Percentiles rank a stretch among this genome's conserved stretches.
phyloP scores from a whole-genome alignment of 2,888 invertebrate genomes.

The Rambutsinella grinnellia region DNA sequence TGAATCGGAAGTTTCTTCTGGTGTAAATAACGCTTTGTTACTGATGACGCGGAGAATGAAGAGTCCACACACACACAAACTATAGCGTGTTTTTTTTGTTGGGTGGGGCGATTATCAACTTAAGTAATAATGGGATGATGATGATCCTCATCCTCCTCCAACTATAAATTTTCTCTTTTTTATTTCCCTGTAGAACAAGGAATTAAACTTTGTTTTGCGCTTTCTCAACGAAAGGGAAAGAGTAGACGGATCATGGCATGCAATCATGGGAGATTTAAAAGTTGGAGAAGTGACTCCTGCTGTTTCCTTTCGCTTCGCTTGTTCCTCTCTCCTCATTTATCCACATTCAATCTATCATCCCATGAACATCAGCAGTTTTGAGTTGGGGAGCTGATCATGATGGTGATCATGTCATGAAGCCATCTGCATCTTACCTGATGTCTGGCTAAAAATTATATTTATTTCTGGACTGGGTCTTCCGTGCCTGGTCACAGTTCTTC shows the following conservation, averaged over 20 bases:
- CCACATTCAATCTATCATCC: neutral
- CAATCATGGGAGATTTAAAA: neutral
- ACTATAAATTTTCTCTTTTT: neutral
- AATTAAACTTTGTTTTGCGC: neutral
- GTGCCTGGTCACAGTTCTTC: neutral
- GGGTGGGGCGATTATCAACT: slow-evolving; percentile 53
- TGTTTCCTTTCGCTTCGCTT: slow-evolving; percentile 6
- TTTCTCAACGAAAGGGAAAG: neutral
- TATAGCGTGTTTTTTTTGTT: slow-evolving; percentile 9
- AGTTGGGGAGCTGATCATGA: neutral
- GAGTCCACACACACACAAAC: neutral
- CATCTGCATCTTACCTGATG: neutral
- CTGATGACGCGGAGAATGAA: slow-evolving; percentile 2
- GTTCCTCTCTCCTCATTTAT: neutral
- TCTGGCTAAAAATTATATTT: neutral
- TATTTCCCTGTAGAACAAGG: too few relatives aligned
- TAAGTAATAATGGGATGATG: slow-evolving; percentile 1
- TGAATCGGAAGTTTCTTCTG: neutral
- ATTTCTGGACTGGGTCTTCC: neutral
- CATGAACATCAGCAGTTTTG: neutral
- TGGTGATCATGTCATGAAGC: slow-evolving; percentile 18
- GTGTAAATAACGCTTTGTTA: neutral
- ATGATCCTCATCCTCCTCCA: neutral
- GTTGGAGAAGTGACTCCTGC: slow-evolving; percentile 16
- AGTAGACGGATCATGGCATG: neutral